Evolutionary conservation across 2,113 vertebrate species (phyloP).

Genomic region (Baryphthengus martii): DNA sequence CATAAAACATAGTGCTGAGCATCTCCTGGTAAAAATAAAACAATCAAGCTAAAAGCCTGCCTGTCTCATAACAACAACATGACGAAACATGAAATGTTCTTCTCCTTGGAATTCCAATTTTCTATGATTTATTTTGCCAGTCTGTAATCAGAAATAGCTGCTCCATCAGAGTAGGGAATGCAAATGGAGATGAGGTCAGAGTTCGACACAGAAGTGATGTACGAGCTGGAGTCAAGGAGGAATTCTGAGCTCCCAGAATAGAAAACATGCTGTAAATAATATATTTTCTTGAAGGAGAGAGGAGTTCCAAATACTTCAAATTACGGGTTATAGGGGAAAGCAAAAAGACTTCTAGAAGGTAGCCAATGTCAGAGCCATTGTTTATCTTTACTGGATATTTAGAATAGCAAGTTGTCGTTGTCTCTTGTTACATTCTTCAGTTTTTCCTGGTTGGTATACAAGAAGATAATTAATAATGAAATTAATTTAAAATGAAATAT

Average conservation of each 20-base stretch:
- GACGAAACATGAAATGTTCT: background rate
- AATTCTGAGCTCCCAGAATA: slow-evolving; percentile 21
- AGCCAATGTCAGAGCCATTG: background rate
- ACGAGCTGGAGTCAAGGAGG: background rate
- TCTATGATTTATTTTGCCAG: slow-evolving; percentile 22
- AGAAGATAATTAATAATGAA: background rate
- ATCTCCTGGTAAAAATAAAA: slow-evolving; percentile 38
- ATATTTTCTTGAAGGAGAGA: background rate
- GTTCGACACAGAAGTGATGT: background rate
- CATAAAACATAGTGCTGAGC: background rate
- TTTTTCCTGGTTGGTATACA: background rate
- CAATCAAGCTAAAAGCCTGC: background rate
- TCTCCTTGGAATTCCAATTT: slow-evolving; percentile 41
- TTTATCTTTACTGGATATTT: background rate
- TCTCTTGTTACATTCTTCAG: background rate
- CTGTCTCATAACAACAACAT: slow-evolving; percentile 19
- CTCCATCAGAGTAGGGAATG: background rate
- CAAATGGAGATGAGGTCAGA: slow-evolving; percentile 7
- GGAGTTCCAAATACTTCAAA: background rate
- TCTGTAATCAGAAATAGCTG: slow-evolving; percentile 27
- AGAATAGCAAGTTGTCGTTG: background rate
- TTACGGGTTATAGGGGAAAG: background rate
- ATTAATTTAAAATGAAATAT: background rate
- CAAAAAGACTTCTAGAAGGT: background rate
- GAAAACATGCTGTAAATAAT: slow-evolving; percentile 23